phyloP scores from a whole-genome alignment of 2,888 invertebrate species.

The Limnephilus marmoratus region DNA sequence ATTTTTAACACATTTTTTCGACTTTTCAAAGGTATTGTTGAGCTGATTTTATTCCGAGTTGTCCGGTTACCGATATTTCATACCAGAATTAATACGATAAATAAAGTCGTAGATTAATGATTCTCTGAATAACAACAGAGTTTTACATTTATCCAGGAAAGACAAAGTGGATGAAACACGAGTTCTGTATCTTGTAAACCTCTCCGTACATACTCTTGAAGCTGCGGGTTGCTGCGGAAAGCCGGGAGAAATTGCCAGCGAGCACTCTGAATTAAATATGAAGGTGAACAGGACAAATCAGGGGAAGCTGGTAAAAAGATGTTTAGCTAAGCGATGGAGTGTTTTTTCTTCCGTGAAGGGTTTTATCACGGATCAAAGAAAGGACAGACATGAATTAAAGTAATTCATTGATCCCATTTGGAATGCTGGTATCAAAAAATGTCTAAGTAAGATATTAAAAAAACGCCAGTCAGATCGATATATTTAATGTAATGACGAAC shows the following conservation, averaged over 20 bases:
- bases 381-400: not conserved
- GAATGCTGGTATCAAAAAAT: not conserved
- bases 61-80: no score
- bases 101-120: not conserved
- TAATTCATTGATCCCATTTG: not conserved
- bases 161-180: not conserved
- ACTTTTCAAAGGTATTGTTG: no score
- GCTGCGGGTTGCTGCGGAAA: not conserved
- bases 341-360: not conserved
- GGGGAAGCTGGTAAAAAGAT: not conserved
- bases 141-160: not conserved
- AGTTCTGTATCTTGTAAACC: not conserved
- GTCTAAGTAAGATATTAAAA: no score
- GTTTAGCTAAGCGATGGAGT: not conserved
- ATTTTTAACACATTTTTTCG: no score
- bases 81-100: no score
- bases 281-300: not conserved
- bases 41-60: no score
- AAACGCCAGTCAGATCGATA: not conserved
- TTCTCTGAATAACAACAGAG: not conserved
- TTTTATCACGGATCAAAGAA: not conserved
- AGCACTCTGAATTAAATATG: not conserved
- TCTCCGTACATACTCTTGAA: not conserved
- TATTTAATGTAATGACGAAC: not conserved
- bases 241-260: not conserved